These are phyloP conservation scores for Streblospio benedicti DNA, from an alignment of 1,140 invertebrate species.

Conservation along the genomic window DNA sequence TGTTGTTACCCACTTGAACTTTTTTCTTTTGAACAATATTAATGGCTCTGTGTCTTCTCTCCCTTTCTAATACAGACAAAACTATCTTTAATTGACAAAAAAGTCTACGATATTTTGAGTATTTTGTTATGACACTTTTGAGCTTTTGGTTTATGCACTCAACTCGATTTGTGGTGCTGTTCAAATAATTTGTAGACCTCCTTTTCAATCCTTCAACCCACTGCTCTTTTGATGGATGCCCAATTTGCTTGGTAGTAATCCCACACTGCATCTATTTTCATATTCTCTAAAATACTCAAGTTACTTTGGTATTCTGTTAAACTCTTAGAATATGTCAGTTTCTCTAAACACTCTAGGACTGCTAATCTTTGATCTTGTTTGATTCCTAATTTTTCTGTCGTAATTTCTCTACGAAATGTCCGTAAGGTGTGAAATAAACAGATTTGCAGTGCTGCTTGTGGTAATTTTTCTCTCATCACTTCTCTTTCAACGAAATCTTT, in stretches of 20 bases:
- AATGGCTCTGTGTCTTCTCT: too few species aligned
- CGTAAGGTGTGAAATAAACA: background rate
- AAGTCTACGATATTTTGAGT: background rate
- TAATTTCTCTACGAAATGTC: background rate
- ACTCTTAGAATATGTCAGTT: background rate
- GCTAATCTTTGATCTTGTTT: background rate
- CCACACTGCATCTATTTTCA: background rate
- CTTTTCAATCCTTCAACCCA: background rate
- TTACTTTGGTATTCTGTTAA: background rate
- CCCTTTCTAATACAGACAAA: too few species aligned
- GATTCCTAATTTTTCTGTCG: background rate
- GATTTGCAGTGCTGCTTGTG: background rate
- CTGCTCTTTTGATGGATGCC: background rate
- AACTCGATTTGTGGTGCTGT: background rate
- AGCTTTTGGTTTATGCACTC: background rate
- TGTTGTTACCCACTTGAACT: background rate
- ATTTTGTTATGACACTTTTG: background rate
- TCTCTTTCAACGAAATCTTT: background rate
- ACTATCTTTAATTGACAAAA: constrained; percentile 3
- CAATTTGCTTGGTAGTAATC: background rate
- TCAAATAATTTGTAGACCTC: background rate
- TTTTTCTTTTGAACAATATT: background rate
- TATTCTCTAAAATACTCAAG: background rate
- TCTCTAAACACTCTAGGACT: background rate
- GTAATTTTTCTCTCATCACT: background rate